Conservation (phyloP, 2,797 vertebrate genomes). For the Hafferia zeledoni region DNA sequence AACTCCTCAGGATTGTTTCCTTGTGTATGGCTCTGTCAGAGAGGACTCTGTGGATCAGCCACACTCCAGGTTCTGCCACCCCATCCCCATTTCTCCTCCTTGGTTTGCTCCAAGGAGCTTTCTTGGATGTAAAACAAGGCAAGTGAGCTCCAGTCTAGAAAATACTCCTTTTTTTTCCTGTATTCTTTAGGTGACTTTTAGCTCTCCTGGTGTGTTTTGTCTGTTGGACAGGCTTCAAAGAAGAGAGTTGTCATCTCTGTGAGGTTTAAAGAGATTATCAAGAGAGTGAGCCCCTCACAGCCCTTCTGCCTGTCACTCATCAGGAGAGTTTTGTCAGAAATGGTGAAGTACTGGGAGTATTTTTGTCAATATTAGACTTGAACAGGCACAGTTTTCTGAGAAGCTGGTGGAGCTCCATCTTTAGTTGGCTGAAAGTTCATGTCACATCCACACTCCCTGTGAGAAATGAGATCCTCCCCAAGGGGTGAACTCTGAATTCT, state of each 20-base stretch:
- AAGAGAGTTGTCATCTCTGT: neutral
- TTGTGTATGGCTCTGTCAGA: neutral
- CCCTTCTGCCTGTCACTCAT: neutral
- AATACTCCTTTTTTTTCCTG: neutral
- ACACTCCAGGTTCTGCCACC: neutral
- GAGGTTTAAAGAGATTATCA: neutral
- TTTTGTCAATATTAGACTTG: neutral
- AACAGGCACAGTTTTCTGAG: neutral
- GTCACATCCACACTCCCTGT: neutral
- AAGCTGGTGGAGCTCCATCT: neutral
- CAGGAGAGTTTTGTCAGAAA: neutral
- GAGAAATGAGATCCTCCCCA: neutral
- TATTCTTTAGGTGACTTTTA: neutral
- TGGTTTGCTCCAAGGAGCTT: neutral
- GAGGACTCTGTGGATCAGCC: neutral
- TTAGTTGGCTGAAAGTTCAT: neutral
- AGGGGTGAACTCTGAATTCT: neutral
- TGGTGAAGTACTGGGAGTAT: neutral
- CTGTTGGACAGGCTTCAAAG: neutral
- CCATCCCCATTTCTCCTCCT: neutral
- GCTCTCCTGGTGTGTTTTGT: neutral
- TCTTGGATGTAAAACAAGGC: neutral
- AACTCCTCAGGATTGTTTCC: neutral
- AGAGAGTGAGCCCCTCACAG: neutral
- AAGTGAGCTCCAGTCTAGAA: neutral